A percentile compares a stretch with the other conserved stretches of the same genome.
Evolutionary conservation across 2,113 vertebrate genomes (phyloP).

Genomic region (Scomber japonicus): DNA sequence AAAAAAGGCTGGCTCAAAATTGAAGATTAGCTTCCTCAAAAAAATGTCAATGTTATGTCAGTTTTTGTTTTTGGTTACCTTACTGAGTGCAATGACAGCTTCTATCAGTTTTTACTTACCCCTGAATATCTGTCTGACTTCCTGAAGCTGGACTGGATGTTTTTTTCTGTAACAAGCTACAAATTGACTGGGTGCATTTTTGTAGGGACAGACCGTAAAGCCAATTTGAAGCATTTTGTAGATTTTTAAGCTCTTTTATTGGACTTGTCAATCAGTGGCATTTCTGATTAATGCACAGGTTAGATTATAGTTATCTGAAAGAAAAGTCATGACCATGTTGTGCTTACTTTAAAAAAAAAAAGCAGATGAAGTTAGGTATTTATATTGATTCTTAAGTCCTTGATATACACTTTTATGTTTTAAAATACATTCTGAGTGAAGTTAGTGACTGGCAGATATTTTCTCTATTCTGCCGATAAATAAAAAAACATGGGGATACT

Average conservation of each 20-base stretch:
- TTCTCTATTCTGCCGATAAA: neutral
- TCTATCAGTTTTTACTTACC: no score
- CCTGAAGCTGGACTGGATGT: constrained; percentile 14
- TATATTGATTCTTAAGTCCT: neutral
- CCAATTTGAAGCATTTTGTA: neutral
- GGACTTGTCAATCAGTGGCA: neutral
- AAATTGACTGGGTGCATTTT: neutral
- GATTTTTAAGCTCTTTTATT: neutral
- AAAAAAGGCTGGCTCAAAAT: constrained; percentile 87
- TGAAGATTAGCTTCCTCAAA: constrained; percentile 71
- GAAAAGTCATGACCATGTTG: neutral
- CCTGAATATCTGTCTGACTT: neutral
- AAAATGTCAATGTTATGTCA: neutral
- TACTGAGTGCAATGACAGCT: neutral
- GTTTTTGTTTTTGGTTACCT: constrained; percentile 1
- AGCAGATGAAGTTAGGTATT: neutral
- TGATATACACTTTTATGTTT: neutral
- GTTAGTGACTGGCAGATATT: neutral
- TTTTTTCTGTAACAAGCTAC: neutral
- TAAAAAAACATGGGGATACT: neutral
- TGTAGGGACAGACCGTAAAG: neutral
- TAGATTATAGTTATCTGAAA: neutral
- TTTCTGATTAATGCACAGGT: constrained; percentile 2
- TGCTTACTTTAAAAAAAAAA: neutral
- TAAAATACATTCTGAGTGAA: neutral